Evolutionary conservation across 1,140 invertebrate genomes (phyloP).

Genomic region (Hylaeus anthracinus): DNA sequence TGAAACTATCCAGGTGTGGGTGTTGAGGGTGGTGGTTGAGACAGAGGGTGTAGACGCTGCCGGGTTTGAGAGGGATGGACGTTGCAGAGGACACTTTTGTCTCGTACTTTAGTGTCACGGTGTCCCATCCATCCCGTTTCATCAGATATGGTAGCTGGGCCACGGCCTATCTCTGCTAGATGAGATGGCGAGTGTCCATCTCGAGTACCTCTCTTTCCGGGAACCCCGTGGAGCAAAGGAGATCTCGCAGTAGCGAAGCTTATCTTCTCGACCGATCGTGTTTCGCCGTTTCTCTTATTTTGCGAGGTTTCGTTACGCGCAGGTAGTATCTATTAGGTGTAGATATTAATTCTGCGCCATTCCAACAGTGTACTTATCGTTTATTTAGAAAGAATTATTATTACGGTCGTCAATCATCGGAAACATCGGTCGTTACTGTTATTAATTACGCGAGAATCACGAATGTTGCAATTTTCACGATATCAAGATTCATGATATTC

Average conservation of each 20-base stretch:
- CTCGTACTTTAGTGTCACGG: slow-evolving; percentile 61
- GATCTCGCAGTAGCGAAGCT: slow-evolving; percentile 66
- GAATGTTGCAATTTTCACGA: no score
- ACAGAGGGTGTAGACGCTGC: slow-evolving; percentile 9
- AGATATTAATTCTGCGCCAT: no score
- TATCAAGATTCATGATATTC: no score
- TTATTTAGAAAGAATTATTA: no score
- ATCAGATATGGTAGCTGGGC: slow-evolving; percentile 71
- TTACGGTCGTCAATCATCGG: no score
- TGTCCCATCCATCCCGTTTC: slow-evolving; percentile 65
- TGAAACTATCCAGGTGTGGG: slow-evolving; percentile 45
- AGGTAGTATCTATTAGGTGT: slow-evolving; percentile 36
- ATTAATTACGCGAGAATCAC: no score
- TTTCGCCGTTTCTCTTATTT: slow-evolving; percentile 64
- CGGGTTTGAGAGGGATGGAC: slow-evolving; percentile 23
- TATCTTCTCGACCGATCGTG: slow-evolving; percentile 70
- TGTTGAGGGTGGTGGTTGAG: slow-evolving; percentile 42
- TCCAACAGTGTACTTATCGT: no score
- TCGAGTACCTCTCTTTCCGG: slow-evolving; percentile 66
- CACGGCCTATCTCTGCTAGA: slow-evolving; percentile 65
- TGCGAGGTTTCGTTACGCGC: slow-evolving; percentile 62
- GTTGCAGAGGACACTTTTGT: slow-evolving; percentile 62
- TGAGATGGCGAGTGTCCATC: slow-evolving; percentile 69
- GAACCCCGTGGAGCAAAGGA: slow-evolving; percentile 65
- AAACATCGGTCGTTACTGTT: no score